These are phyloP conservation scores for Clarias gariepinus DNA, from an alignment of 2,113 vertebrate genomes.

Conservation along the genomic window DNA sequence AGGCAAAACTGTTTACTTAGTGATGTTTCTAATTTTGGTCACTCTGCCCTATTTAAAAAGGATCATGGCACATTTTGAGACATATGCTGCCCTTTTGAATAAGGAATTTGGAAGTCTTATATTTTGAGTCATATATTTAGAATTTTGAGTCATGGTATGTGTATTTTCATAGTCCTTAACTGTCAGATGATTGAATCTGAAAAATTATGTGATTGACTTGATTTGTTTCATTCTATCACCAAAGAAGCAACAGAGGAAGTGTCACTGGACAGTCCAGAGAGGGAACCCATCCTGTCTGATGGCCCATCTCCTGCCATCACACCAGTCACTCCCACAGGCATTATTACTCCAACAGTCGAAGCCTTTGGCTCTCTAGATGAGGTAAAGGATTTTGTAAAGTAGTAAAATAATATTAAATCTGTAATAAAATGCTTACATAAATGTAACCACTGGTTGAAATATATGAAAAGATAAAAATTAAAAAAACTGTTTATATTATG, in stretches of 20 bases:
- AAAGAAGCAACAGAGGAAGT: conserved; percentile 96
- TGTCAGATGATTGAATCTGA: neutral
- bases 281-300: conserved; percentile 87
- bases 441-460: neutral
- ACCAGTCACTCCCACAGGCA: conserved; percentile 84
- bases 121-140: too few species aligned
- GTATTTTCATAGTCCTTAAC: neutral
- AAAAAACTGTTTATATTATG: neutral
- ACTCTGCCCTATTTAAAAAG: neutral
- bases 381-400: conserved; percentile 66
- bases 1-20: neutral
- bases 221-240: conserved; percentile 6
- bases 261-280: conserved; percentile 92
- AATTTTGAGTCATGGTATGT: neutral
- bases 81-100: neutral
- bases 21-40: neutral
- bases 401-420: neutral
- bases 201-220: neutral
- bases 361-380: conserved; percentile 87
- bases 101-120: neutral
- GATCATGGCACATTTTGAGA: neutral
- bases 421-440: neutral
- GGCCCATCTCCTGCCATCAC: conserved; percentile 91
- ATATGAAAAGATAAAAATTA: neutral
- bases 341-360: conserved; percentile 83